Evolutionary conservation across 2,113 vertebrate genomes (phyloP), one percentile per base, ranked within the genome.

Genomic region (Tamias sibiricus): DNA sequence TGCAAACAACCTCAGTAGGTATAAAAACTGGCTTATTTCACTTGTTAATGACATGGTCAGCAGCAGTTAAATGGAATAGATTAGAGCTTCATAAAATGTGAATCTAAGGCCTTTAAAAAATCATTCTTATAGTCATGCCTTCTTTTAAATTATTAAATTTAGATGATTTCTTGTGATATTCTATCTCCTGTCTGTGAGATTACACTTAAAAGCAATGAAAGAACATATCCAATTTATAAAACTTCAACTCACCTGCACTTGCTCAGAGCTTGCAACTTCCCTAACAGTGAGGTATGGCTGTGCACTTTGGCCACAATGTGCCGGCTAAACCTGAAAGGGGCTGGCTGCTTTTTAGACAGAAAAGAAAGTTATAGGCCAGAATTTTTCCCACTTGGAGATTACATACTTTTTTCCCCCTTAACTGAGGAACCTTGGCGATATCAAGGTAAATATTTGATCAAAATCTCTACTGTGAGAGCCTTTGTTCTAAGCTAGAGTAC

Each of bases 381-480:
- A 3, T 76, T 74, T 85, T 87, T 79, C 64, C n/a, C 59, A 74
- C 59, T 90, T 79, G 66, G 42, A 93, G 66, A 91, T 92, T 95
- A 30, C 8, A 28, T 40, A 42, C 32, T 64, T 94, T 49, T 69
- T 4, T 12, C 6, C 8, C 54, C 44, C 52, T 94, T 54, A n/a
- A 87, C 79, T 22, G 40, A 96, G 76, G 88, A 71, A 10, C 37
- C 37, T 95, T 86, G 75, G 66, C 62, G 77, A 93, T 62, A 90
- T 94, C 95, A 97, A 97, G 95, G 57, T 87, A 86, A 85, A 62
- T 92, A 89, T 97, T 94, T 96, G 95, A 96, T 97, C 94, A 95
- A 97, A 97, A 94, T 22, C 22, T 94, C 44, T 69, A 13, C 72
- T 91, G 44, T 88, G 57, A 81, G 32, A 96, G 11, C 37, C 85